phyloP scores from a whole-genome alignment of 2,113 vertebrate species.

The Tenebrosternarchus preto region DNA sequence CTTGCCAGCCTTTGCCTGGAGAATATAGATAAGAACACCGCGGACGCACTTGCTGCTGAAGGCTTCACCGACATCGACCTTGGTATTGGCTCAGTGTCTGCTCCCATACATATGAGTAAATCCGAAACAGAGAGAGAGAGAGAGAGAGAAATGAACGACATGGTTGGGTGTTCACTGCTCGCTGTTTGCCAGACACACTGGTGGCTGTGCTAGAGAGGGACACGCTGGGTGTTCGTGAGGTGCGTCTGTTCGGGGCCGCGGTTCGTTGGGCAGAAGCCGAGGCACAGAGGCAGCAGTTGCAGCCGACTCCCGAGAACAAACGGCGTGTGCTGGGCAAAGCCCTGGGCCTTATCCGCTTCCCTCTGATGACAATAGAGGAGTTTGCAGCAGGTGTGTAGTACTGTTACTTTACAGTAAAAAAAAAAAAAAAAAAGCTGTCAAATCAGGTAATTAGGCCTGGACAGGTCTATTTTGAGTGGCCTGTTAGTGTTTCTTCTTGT shows the following conservation, averaged over 20 bases:
- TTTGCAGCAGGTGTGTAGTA: constrained; percentile 83
- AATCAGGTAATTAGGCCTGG: background rate
- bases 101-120: background rate
- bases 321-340: constrained; percentile 82
- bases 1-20: constrained; percentile 88
- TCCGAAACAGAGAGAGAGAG: too few species aligned
- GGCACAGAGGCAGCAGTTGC: constrained; percentile 84
- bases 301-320: constrained; percentile 83
- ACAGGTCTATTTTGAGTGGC: background rate
- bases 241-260: constrained; percentile 82
- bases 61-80: constrained; percentile 89
- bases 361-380: constrained; percentile 90
- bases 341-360: constrained; percentile 85
- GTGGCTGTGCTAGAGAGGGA: constrained; percentile 86
- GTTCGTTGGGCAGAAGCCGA: constrained; percentile 87
- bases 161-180: background rate
- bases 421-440: too few species aligned
- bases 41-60: constrained; percentile 83
- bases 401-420: too few species aligned
- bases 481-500: background rate
- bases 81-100: constrained; percentile 63
- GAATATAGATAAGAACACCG: constrained; percentile 90
- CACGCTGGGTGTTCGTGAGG: constrained; percentile 84
- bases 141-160: background rate
- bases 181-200: constrained; percentile 77